phyloP scores from a whole-genome alignment of 1,140 invertebrate species.

The Coptotermes formosanus region DNA sequence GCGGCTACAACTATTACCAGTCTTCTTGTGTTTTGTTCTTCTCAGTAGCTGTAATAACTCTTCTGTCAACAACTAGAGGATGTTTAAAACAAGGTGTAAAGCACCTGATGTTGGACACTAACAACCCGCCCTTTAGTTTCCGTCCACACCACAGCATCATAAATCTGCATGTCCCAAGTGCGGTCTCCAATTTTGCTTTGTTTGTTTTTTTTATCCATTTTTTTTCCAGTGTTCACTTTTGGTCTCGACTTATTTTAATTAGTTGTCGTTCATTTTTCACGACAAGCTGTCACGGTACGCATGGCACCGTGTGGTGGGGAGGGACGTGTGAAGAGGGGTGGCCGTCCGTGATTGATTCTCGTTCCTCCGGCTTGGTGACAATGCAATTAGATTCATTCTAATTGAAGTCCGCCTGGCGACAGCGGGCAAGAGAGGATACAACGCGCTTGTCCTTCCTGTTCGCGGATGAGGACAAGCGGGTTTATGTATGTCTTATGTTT shows the following conservation, averaged over 20 bases:
- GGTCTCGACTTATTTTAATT: conserved; percentile 6
- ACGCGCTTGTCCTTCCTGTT: background rate
- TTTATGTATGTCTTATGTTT: too few relatives aligned
- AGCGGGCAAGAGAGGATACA: background rate
- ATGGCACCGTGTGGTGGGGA: background rate
- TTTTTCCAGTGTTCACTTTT: background rate
- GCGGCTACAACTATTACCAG: too few relatives aligned
- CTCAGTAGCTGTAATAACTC: too few relatives aligned
- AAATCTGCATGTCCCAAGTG: too few relatives aligned
- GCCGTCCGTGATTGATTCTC: background rate
- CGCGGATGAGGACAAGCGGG: background rate
- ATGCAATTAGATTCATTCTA: background rate
- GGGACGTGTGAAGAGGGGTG: background rate
- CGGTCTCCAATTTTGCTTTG: too few relatives aligned
- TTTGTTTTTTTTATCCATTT: too few relatives aligned
- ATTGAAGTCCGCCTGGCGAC: background rate
- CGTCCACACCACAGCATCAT: too few relatives aligned
- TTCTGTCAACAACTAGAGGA: too few relatives aligned
- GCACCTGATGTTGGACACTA: too few relatives aligned
- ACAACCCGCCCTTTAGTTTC: too few relatives aligned
- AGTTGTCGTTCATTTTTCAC: background rate
- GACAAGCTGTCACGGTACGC: background rate
- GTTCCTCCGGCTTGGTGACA: background rate
- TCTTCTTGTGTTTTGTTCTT: too few relatives aligned
- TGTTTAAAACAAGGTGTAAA: too few relatives aligned